Percentiles rank a stretch among this genome's conserved stretches.
These are phyloP conservation scores for Cosmorhoe ocellata DNA, from an alignment of 2,888 invertebrate genomes.

Conservation along the genomic window DNA sequence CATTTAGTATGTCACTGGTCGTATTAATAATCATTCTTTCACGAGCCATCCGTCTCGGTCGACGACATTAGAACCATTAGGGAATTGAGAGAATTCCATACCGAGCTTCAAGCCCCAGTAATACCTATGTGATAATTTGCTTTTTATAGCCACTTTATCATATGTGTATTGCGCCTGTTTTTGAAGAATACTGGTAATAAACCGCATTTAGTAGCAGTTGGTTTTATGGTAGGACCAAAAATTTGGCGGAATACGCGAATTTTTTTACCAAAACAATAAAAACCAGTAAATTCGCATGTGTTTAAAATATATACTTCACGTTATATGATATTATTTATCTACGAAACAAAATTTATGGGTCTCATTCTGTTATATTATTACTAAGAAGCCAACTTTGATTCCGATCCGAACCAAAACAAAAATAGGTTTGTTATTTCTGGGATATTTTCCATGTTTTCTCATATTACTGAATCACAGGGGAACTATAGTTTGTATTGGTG, in stretches of 20 bases:
- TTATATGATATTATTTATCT: too few relatives aligned
- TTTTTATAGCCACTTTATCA: slow-evolving; percentile 59
- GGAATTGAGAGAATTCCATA: slow-evolving; percentile 61
- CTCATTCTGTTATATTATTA: background rate
- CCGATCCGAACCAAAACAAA: slow-evolving; percentile 1
- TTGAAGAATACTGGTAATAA: background rate
- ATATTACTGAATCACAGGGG: slow-evolving; percentile 13
- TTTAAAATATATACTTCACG: too few relatives aligned
- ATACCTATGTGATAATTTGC: slow-evolving; percentile 46
- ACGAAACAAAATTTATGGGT: background rate
- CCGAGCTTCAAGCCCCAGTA: slow-evolving; percentile 29
- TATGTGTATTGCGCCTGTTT: slow-evolving; percentile 23
- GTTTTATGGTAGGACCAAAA: background rate
- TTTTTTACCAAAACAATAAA: too few relatives aligned
- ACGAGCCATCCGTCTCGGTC: slow-evolving; percentile 34
- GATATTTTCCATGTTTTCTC: slow-evolving; percentile 9
- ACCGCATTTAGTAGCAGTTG: too few relatives aligned
- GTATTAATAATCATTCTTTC: slow-evolving; percentile 48
- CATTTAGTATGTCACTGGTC: slow-evolving; percentile 39
- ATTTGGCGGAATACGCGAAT: too few relatives aligned
- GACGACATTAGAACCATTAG: slow-evolving; percentile 56
- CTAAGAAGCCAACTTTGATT: background rate
- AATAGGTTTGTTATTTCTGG: slow-evolving; percentile 4
- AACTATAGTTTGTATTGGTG: slow-evolving; percentile 6
- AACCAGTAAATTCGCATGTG: too few relatives aligned